These are phyloP conservation scores for Metellina segmentata DNA, from an alignment of 2,888 invertebrate species.

Conservation along the genomic window DNA sequence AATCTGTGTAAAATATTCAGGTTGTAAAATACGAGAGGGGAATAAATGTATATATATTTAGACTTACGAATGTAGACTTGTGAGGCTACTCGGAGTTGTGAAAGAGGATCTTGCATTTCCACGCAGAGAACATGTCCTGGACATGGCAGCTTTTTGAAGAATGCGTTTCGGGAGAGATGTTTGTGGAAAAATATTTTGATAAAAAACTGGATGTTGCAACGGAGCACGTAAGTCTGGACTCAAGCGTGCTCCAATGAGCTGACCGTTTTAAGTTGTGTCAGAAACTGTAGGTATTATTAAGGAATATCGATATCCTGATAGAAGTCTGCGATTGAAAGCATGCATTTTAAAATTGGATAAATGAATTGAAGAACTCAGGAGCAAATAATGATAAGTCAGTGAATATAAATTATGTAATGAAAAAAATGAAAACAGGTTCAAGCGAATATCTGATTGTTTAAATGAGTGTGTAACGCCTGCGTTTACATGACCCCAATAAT, in stretches of 20 bases:
- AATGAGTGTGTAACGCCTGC: no score
- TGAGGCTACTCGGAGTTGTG: not conserved
- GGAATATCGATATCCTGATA: no score
- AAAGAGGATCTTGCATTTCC: not conserved
- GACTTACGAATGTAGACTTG: not conserved
- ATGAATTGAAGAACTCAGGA: no score
- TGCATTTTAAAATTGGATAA: no score
- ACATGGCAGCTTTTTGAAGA: not conserved
- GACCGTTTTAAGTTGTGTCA: no score
- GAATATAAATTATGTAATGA: no score
- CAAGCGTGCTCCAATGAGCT: not conserved
- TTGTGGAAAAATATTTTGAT: not conserved
- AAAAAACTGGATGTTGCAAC: not conserved
- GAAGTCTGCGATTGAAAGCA: no score
- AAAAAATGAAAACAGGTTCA: no score
- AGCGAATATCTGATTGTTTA: no score
- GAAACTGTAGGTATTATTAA: no score
- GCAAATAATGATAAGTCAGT: no score
- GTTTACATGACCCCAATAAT: no score
- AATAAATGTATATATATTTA: conserved; percentile 51
- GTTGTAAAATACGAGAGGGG: conserved; percentile 24
- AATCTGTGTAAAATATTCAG: conserved; percentile 47
- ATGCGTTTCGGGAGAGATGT: not conserved
- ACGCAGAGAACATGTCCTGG: not conserved
- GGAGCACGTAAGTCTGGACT: not conserved